Percentiles rank a stretch among this genome's conserved stretches.
These are phyloP conservation scores for Euproctis similis DNA, from an alignment of 2,888 invertebrate species.

Conservation along the genomic window DNA sequence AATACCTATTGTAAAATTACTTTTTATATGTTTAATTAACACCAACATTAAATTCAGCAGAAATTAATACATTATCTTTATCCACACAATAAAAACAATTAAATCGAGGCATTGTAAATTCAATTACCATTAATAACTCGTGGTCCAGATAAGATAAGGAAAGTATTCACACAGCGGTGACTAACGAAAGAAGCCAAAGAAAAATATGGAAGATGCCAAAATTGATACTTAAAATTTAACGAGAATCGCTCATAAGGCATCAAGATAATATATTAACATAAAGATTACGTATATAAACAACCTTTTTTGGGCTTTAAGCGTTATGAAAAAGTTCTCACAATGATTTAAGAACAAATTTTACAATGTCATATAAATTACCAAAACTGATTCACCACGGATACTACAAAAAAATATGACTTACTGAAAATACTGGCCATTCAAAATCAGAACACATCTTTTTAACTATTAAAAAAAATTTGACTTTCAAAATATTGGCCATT, in stretches of 20 bases:
- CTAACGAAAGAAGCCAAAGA: slow-evolving; percentile 36
- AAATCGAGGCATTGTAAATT: slow-evolving; percentile 8
- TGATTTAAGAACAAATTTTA: slow-evolving; percentile 3
- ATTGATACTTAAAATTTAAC: slow-evolving; percentile 50
- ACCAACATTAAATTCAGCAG: too few relatives aligned
- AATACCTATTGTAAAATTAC: too few relatives aligned
- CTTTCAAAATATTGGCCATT: too few relatives aligned
- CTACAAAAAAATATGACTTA: too few relatives aligned
- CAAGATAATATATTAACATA: too few relatives aligned
- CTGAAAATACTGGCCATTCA: too few relatives aligned
- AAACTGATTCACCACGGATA: slow-evolving; percentile 34
- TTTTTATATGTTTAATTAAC: too few relatives aligned
- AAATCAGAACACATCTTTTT: too few relatives aligned
- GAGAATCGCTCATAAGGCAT: slow-evolving; percentile 28
- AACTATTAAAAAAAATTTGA: too few relatives aligned
- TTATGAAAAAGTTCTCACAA: slow-evolving; percentile 4
- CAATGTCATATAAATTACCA: slow-evolving; percentile 17
- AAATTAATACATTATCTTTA: too few relatives aligned
- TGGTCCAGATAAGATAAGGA: slow-evolving; percentile 17
- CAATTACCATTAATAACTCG: slow-evolving; percentile 8
- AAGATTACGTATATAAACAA: slow-evolving; percentile 13
- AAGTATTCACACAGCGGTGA: slow-evolving; percentile 13
- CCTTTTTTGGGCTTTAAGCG: too few relatives aligned
- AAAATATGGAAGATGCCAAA: slow-evolving; percentile 38
- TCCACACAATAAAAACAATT: slow-evolving; percentile 2